Base-by-base conservation (phyloP, 2,113 vertebrate genomes). In the Nansenia antarctica region DNA sequence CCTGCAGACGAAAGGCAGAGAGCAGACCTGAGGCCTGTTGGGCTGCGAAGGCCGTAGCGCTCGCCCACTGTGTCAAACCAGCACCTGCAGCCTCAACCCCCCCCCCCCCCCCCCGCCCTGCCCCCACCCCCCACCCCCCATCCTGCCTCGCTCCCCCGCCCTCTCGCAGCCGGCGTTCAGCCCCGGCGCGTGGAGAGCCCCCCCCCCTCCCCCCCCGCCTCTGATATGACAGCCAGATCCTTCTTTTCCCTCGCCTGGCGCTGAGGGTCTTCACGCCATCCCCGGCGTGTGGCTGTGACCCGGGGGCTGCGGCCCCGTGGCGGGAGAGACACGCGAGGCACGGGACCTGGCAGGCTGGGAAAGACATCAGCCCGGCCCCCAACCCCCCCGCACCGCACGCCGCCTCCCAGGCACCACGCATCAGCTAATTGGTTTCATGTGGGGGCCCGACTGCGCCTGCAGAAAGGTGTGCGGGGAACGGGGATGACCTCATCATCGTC, bases 371-470 rank as follows among this genome's bases (percentile, higher is more conserved):
- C 64, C 52, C 47, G 4, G 39, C 37, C 8, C n/a, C 42, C 49
- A 35, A 31, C 42, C 39, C 29, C 53, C 35, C 55, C 59, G 18
- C 39, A 18, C 64, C 39, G 26, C 20, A 62, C 34, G 12, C 29
- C 34, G 12, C 35, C 15, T 67, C 77, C 58, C 22, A 57, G 62
- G 75, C 64, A 54, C 53, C 12, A 20, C 60, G 34, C 65, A 37
- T n/a, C 1, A 24, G 47, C 76, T 89, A 87, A 90, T 86, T 85
- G 85, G 66, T 85, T 86, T 85, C 88, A 88, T 82, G 47, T 90
- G 88, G 24, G n/a, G 61, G 73, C 76, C 67, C 70, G 29, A 55
- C 70, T 27, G 71, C 62, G 55, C 26, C 20, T 45, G 63, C n/a
- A 74, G 75, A 35, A 82, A 85, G 77, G 88, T 87, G 77, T 76